Evolutionary conservation across 2,797 vertebrate genomes (phyloP), one percentile per base, ranked within the genome.

Genomic region (Cryptoblepharus egeriae): DNA sequence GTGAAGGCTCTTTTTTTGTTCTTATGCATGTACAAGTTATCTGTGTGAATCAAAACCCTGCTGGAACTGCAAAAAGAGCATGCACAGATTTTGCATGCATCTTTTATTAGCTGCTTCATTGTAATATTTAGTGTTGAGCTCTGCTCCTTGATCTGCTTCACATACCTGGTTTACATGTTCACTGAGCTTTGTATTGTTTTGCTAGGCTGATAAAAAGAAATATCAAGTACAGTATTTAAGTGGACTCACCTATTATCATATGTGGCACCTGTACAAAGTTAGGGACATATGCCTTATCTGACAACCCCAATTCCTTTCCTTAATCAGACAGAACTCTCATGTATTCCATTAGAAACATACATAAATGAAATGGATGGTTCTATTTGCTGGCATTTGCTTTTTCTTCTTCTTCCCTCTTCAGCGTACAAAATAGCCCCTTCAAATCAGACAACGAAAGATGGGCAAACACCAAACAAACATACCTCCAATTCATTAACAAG

Each of bases 401-500:
- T 20, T 24, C 32, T 3, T 22, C 26, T 4, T 3, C 3, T 18
- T 32, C 82, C 8, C 61, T 52, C 8, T 35, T 64, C 52, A 82
- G 75, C 42, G 79, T 75, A 77, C 86, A 80, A 55, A 83, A 57
- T 71, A 65, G 58, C 82, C 79, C 68, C 75, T 71, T 86, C 64
- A 60, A 82, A 74, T 0, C 8, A 75, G 75, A 85, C 78, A 79
- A 24, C 72, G 81, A 63, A 26, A 39, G 45, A 63, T 18, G 35
- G 55, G 10, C 30, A 74, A 58, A 74, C 37, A 39, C 3, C 26
- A 79, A 67, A 74, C 37, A 39, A 22, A 26, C 26, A 77, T 82
- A 91, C 91, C 90, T 92, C 76, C 71, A 80, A 37, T 55, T 86
- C 28, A 65, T 77, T 88, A 78, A 58, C 2, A 26, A 18, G 13